Evolutionary conservation across 2,888 invertebrate species (phyloP), one percentile per base, ranked within the genome.

Genomic region (Andrena fulva): DNA sequence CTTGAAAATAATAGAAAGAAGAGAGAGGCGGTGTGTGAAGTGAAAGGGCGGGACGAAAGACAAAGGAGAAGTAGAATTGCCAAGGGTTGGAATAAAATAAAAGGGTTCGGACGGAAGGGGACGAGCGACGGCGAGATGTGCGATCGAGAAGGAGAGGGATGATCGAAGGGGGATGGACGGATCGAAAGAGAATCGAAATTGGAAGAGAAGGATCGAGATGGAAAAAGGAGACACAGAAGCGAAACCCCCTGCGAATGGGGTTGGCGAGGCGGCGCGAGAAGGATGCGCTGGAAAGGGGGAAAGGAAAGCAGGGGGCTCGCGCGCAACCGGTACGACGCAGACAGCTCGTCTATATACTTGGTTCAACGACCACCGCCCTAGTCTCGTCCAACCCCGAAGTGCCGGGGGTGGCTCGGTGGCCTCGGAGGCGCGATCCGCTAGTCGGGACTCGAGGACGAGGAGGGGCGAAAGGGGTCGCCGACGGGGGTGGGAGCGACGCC

Each of bases 291-390:
- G 42, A 4, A 24, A 29, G 27, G n/a, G n/a, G 2, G 66, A 52
- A 10, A 67, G 48, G 72, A 35, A 52, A n/a, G 35, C 63, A 59
- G 63, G 59, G 69, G 50, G 77, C 75, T 72, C 35, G 73, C 81
- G 89, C 89, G 89, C 89, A 89, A 90, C 84, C 87, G 78, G 86
- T 86, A 91, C 90, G 89, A 91, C 93, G 92, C 93, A 92, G 92
- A 91, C 91, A 78, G 84, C 87, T 86, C 87, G 87, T 84, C 90
- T 91, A 91, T 92, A 90, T 92, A 88, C 89, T 86, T 90, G 91
- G 93, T 93, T 93, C 93, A 93, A 93, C 92, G 93, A 93, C 93
- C 93, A 93, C 93, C 93, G 93, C 93, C 93, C 93, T 93, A 89
- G 89, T 92, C 91, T 92, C 92, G 90, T 89, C 92, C 92, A 91